A percentile compares a stretch with the other conserved stretches of the same genome.
Evolutionary conservation across 2,797 vertebrate genomes (phyloP).

Genomic region (Mormyrops boulengeri): DNA sequence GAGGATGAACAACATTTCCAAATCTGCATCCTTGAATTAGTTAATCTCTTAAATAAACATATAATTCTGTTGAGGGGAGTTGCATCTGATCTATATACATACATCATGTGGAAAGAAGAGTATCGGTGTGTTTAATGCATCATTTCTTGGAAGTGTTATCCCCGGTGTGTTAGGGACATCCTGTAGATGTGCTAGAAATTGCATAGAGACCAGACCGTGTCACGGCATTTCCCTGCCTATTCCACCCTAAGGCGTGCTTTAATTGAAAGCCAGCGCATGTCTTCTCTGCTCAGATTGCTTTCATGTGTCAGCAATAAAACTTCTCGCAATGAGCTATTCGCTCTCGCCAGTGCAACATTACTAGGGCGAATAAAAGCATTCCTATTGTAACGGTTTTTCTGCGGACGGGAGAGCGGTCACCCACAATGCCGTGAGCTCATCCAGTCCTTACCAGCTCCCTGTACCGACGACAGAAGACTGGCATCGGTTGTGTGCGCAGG

Average conservation of each 20-base stretch:
- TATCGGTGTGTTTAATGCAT: not conserved
- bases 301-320: constrained; percentile 19
- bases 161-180: not conserved
- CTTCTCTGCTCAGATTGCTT: constrained; percentile 13
- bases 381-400: constrained; percentile 4
- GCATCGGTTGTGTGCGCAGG: not conserved
- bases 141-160: not conserved
- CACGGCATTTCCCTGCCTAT: constrained; percentile 29
- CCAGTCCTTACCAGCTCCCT: constrained; percentile 37
- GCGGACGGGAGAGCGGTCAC: not conserved
- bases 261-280: constrained; percentile 16
- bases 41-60: not conserved
- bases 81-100: not conserved
- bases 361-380: constrained; percentile 12
- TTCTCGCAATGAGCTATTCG: not conserved
- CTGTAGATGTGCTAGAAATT: constrained; percentile 43
- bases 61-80: not conserved
- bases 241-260: not conserved
- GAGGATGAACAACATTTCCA: not conserved
- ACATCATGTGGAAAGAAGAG: not conserved
- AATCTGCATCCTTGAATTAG: not conserved
- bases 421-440: constrained; percentile 34
- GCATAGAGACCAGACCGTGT: constrained; percentile 43
- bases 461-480: constrained; percentile 1
- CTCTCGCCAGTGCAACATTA: not conserved